Percentiles rank a stretch among this genome's conserved stretches.
Evolutionary conservation across 2,888 invertebrate species (phyloP).

Genomic region (Andricus curvator): DNA sequence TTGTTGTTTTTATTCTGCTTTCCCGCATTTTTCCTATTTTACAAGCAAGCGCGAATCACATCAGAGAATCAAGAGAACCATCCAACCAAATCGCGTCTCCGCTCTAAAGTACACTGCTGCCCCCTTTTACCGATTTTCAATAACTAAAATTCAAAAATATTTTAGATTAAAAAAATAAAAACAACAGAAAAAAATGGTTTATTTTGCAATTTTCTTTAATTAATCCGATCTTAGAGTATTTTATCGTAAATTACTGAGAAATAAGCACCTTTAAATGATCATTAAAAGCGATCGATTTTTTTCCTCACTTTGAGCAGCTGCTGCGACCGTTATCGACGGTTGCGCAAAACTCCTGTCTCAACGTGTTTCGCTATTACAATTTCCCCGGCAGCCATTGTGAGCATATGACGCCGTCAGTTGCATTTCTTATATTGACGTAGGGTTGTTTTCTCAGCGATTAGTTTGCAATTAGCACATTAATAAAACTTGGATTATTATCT

Average conservation of each 20-base stretch:
- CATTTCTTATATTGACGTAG: not conserved
- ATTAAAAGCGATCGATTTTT: not conserved
- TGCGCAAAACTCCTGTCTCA: not conserved
- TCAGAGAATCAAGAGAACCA: not conserved
- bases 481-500: not conserved
- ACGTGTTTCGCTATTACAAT: not conserved
- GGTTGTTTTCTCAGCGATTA: constrained; percentile 1
- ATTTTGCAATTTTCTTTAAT: no score
- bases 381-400: constrained; percentile 6
- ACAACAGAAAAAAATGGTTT: no score
- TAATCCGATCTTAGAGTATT: no score
- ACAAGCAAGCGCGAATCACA: not conserved
- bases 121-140: no score
- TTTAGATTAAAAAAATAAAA: not conserved
- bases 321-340: not conserved
- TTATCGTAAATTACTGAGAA: rapidly evolving
- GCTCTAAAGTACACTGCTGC: not conserved
- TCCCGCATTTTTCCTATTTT: not conserved
- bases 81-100: not conserved
- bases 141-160: not conserved
- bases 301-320: not conserved
- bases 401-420: constrained; percentile 13
- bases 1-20: no score
- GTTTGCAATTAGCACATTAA: constrained; percentile 11
- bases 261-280: no score